These are phyloP conservation scores for Menidia beryllina DNA, from an alignment of 2,113 vertebrate species.

Conservation along the genomic window DNA sequence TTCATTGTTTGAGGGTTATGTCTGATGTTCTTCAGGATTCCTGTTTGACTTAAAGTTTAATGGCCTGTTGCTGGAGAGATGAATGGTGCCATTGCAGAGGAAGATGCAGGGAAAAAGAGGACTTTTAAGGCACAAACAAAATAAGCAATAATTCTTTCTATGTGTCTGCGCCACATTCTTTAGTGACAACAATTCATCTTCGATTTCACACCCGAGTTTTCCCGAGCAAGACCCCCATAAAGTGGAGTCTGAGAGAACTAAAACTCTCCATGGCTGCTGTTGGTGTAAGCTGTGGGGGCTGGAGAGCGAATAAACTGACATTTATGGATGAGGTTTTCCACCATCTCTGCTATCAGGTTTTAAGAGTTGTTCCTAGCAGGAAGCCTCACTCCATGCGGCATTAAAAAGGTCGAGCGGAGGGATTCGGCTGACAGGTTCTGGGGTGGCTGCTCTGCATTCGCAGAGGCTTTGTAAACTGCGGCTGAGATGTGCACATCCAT, in stretches of 20 bases:
- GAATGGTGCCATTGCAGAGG: conserved; percentile 40
- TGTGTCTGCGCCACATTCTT: conserved; percentile 59
- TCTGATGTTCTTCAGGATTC: conserved; percentile 42
- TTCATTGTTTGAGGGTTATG: conserved; percentile 56
- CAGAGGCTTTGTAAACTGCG: conserved; percentile 62
- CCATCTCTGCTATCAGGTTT: conserved; percentile 70
- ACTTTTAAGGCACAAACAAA: conserved; percentile 67
- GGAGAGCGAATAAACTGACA: conserved; percentile 54
- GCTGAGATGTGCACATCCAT: conserved; percentile 77
- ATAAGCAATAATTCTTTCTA: conserved; percentile 51
- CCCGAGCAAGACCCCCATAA: conserved; percentile 56
- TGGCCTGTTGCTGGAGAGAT: conserved; percentile 39
- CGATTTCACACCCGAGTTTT: conserved; percentile 69
- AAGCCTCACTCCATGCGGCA: conserved; percentile 51
- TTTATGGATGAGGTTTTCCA: conserved; percentile 77
- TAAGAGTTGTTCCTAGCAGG: conserved; percentile 60
- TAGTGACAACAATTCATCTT: conserved; percentile 73
- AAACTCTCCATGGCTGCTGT: conserved; percentile 48
- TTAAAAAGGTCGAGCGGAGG: conserved; percentile 50
- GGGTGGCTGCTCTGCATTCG: conserved; percentile 66
- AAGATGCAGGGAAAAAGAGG: conserved; percentile 20
- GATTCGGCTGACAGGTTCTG: conserved; percentile 55
- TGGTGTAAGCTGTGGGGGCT: conserved; percentile 49
- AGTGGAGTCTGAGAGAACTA: conserved; percentile 44
- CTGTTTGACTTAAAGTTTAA: conserved; percentile 61